Conservation (phyloP, 1,140 invertebrate species). For the Drosophila arawakana region DNA sequence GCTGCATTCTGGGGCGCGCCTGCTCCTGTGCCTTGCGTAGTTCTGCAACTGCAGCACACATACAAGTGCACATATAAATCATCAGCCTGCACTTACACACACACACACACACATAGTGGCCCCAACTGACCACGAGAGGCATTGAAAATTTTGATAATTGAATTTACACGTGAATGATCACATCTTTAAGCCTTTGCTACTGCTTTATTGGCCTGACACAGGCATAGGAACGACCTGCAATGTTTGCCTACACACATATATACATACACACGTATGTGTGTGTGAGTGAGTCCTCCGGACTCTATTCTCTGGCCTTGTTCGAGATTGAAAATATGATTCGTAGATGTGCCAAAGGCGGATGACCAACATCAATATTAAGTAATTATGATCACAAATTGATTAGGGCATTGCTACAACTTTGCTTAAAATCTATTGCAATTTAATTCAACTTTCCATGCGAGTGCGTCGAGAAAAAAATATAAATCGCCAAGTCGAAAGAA, state of each 20-base stretch:
- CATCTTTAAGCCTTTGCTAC: conserved; percentile 73
- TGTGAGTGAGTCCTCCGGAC: neutral
- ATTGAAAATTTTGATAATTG: conserved; percentile 80
- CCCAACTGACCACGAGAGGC: conserved; percentile 34
- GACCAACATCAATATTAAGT: conserved; percentile 64
- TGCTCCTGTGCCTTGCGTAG: conserved; percentile 19
- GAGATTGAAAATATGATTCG: conserved; percentile 65
- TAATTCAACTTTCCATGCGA: conserved; percentile 1
- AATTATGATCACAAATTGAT: conserved; percentile 82
- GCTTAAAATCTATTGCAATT: neutral
- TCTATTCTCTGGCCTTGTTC: conserved; percentile 13
- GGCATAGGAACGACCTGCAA: neutral
- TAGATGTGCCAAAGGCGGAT: conserved; percentile 47
- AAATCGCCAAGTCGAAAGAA: neutral
- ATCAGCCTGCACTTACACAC: conserved; percentile 28
- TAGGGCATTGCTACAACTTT: conserved; percentile 41
- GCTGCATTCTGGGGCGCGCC: conserved; percentile 46
- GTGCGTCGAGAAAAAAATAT: neutral
- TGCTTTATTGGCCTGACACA: conserved; percentile 26
- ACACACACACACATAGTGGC: conserved; percentile 2
- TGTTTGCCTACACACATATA: conserved; percentile 10
- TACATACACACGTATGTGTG: too few relatives aligned
- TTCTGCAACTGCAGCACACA: conserved; percentile 47
- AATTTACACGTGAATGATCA: conserved; percentile 83
- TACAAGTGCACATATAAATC: conserved; percentile 58